These are phyloP conservation scores for Hedychridium roseum DNA, from an alignment of 2,888 invertebrate genomes.

Conservation along the genomic window DNA sequence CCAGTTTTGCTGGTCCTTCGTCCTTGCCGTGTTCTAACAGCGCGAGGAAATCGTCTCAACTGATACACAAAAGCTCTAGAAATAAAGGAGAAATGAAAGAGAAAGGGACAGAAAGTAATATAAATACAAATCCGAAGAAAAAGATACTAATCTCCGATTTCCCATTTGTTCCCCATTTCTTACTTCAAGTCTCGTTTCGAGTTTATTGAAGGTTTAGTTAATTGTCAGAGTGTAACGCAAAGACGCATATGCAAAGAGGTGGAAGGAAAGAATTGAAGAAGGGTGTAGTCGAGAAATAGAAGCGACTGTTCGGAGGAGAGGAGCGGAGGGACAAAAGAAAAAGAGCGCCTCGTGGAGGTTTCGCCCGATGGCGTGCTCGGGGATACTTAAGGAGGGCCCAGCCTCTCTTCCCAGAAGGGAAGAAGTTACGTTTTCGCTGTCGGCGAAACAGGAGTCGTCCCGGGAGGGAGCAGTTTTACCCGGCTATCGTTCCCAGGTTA, in stretches of 20 bases:
- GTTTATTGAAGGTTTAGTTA: no score
- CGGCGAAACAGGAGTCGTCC: slow-evolving; percentile 46
- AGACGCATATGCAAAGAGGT: no score
- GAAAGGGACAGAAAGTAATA: no score
- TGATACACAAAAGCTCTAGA: neutral
- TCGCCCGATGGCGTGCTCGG: slow-evolving; percentile 57
- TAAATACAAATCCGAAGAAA: no score
- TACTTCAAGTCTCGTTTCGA: no score
- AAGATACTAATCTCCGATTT: no score
- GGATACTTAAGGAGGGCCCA: slow-evolving; percentile 51
- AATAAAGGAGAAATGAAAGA: no score
- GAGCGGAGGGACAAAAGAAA: slow-evolving; percentile 28
- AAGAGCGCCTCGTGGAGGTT: slow-evolving; percentile 43
- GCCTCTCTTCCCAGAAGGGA: slow-evolving; percentile 52
- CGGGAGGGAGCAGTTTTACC: slow-evolving; percentile 17
- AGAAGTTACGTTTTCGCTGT: slow-evolving; percentile 41
- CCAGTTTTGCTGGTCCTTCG: slow-evolving; percentile 10
- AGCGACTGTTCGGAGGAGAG: no score
- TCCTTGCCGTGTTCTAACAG: neutral
- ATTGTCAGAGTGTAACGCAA: no score
- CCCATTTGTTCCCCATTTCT: no score
- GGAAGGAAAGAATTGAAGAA: no score
- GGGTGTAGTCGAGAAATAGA: no score
- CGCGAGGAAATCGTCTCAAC: neutral
- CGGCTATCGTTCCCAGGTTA: slow-evolving; percentile 42